Base-by-base conservation (phyloP, 2,888 invertebrate species). In the Orthosia cruda region DNA sequence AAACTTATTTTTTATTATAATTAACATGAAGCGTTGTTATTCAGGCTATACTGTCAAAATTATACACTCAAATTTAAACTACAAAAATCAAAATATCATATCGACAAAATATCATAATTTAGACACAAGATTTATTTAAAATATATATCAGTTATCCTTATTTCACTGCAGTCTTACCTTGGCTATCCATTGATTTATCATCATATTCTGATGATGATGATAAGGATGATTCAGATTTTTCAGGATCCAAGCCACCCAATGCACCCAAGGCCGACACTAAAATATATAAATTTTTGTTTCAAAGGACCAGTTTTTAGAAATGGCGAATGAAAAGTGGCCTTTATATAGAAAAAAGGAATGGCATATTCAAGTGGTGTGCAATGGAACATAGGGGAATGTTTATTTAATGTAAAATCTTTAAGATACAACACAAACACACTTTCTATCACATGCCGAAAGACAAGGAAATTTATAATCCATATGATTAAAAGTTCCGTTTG, bases 151-250 rank as follows among this genome's bases (percentile, higher is more conserved):
- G 7, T 7, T 40, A 3, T 7, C 20, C 16, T 16, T 18, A 18
- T 47, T 20, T 32, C 3, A 16, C 0, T 65, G 15, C 13, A n/a
- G 20, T 64, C 57, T 40, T 55, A 84, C 85, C 83, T 79, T 23
- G 61, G 12, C 70, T 82, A 9, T 57, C 11, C 58, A 72, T 32
- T 9, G 71, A 67, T 1, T 4, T 16, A 13, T 78, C 50, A 3
- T n/a, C n/a, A 4, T 26, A 59, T 9, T 23, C 61, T 3, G 55
- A 57, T 23, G 69, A 67, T 40, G 23, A 9, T 4, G 40, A 40
- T 40, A 9, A 40, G 1, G 50, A 57, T n/a, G 59, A 50, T 20
- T 0, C 5, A 0, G 16, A 15, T 3, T 32, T 61, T 15, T 9
- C 64, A 16, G 2, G 26, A n/a, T 4, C 15, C 26, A 20, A 15